These are phyloP conservation scores for Schizopygopsis pylzovi DNA, from an alignment of 2,797 vertebrate genomes.

Conservation along the genomic window DNA sequence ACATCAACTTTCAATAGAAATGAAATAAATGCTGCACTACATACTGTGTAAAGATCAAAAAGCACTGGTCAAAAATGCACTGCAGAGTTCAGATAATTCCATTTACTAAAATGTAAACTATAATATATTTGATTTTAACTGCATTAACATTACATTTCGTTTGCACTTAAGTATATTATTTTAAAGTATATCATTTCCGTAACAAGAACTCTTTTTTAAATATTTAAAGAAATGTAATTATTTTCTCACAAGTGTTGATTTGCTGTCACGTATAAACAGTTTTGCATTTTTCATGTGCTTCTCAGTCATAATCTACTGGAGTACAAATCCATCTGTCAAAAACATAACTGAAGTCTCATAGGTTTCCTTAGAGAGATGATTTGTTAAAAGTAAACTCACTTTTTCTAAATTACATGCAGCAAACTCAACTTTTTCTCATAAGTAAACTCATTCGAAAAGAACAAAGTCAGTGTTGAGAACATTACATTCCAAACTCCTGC, in stretches of 20 bases:
- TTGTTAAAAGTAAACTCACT: neutral
- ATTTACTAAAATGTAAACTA: neutral
- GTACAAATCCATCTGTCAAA: slow-evolving; percentile 10
- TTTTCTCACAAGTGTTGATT: neutral
- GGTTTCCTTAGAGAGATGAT: neutral
- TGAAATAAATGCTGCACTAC: neutral
- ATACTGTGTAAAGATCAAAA: neutral
- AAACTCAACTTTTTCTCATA: neutral
- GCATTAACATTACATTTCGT: neutral
- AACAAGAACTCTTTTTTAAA: neutral
- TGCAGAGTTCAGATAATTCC: neutral
- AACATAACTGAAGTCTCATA: neutral
- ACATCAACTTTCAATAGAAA: neutral
- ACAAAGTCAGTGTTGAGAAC: slow-evolving; percentile 39
- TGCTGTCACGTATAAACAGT: neutral
- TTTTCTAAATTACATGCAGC: slow-evolving; percentile 23
- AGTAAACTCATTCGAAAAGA: slow-evolving; percentile 15
- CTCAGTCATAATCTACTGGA: neutral
- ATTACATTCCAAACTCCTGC: slow-evolving; percentile 39
- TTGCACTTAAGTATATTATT: neutral
- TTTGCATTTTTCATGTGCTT: neutral
- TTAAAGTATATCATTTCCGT: neutral
- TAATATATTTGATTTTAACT: neutral
- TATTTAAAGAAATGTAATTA: neutral
- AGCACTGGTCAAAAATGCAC: no score